Conservation (phyloP, 30 jellyfish, hydroid and myxozoan genomes). For the Morbakka virulenta region DNA sequence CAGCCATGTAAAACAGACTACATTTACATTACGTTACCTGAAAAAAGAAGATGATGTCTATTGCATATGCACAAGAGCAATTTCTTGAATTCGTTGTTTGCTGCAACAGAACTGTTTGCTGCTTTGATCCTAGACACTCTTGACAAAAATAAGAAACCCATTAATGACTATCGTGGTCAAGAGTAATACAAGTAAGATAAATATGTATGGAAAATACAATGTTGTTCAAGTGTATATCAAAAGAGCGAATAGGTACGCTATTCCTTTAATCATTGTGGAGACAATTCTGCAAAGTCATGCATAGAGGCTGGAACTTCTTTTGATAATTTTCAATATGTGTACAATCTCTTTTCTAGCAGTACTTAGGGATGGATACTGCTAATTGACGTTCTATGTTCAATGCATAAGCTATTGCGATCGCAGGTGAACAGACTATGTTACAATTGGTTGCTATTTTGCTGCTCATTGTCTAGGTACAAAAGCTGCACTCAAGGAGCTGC, state of each 20-base stretch:
- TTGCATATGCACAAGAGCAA: conserved; percentile 19
- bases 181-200: conserved; percentile 63
- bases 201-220: conserved; percentile 64
- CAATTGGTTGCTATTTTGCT: too few species aligned
- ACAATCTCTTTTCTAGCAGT: too few species aligned
- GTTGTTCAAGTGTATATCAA: conserved; percentile 57
- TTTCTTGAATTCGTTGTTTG: conserved; percentile 35
- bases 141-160: conserved; percentile 27
- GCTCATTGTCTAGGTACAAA: too few species aligned
- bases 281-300: conserved; percentile 60
- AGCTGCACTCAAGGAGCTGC: conserved; percentile 33
- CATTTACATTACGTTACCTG: too few species aligned
- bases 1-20: too few species aligned
- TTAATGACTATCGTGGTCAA: conserved; percentile 59
- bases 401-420: too few species aligned
- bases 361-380: too few species aligned
- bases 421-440: conserved; percentile 37
- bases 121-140: conserved; percentile 49
- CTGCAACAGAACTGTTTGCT: conserved; percentile 54
- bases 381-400: too few species aligned
- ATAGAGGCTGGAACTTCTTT: conserved; percentile 44
- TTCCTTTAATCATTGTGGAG: conserved; percentile 57
- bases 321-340: conserved; percentile 41
- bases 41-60: too few species aligned
- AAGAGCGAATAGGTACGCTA: conserved; percentile 44